These are phyloP conservation scores for Heliothis peltigera DNA, from an alignment of 2,888 invertebrate genomes.

Conservation along the genomic window DNA sequence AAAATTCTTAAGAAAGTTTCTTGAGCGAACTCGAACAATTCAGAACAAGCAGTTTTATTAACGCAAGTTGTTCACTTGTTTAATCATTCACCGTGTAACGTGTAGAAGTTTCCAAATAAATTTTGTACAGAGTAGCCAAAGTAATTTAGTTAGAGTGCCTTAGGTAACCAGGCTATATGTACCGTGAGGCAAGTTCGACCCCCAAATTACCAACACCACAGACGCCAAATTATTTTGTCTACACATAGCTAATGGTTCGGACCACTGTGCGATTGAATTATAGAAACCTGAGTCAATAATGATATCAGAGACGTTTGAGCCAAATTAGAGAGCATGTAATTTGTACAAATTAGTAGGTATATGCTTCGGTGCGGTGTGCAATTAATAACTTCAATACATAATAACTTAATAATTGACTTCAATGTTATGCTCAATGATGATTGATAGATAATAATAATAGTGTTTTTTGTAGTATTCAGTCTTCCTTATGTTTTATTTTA, in stretches of 20 bases:
- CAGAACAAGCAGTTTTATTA: conserved; percentile 72
- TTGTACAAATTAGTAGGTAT: conserved; percentile 45
- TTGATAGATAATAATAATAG: conserved; percentile 12
- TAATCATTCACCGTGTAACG: conserved; percentile 73
- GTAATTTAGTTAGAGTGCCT: conserved; percentile 70
- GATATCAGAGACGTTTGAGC: conserved; percentile 22
- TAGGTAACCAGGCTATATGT: conserved; percentile 63
- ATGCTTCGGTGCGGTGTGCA: conserved; percentile 12
- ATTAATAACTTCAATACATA: conserved; percentile 39
- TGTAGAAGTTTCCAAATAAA: conserved; percentile 75
- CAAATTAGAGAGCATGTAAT: conserved; percentile 41
- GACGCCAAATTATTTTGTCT: conserved; percentile 48
- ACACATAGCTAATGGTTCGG: conserved; percentile 14
- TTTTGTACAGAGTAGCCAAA: conserved; percentile 65
- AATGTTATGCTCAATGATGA: conserved; percentile 19
- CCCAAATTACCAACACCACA: conserved; percentile 42
- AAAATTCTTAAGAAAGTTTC: conserved; percentile 65
- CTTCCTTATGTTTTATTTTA: neutral
- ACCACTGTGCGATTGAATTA: conserved; percentile 51
- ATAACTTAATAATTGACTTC: conserved; percentile 44
- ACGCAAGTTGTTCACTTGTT: conserved; percentile 70
- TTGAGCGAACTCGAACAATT: conserved; percentile 65
- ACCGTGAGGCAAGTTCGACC: conserved; percentile 41
- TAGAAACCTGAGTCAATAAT: conserved; percentile 45
- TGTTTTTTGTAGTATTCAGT: neutral